Evolutionary conservation across 2,888 invertebrate genomes (phyloP).

Genomic region (Phyllotreta cruciferae): DNA sequence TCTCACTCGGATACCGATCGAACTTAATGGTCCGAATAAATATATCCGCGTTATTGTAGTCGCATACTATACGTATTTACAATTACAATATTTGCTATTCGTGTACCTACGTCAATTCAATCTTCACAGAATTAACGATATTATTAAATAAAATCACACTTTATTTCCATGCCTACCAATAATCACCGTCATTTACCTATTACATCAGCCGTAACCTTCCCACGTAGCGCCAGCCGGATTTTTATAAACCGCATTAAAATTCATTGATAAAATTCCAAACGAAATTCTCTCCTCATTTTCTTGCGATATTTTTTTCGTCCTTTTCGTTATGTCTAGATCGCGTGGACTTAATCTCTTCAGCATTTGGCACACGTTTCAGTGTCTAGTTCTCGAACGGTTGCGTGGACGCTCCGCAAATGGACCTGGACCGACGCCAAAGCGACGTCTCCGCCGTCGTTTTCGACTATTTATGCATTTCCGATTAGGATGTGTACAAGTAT

Average conservation of each 20-base stretch:
- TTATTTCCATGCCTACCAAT: no score
- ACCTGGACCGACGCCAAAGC: slow-evolving; percentile 48
- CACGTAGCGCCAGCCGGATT: neutral
- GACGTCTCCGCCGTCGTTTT: slow-evolving; percentile 44
- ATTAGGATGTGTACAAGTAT: slow-evolving; percentile 26
- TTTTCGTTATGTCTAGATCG: slow-evolving; percentile 27
- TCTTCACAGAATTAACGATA: no score
- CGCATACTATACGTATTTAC: no score
- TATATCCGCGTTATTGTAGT: neutral
- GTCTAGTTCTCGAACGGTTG: slow-evolving; percentile 46
- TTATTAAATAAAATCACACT: neutral
- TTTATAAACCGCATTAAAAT: slow-evolving; percentile 13
- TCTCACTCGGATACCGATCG: slow-evolving; percentile 7
- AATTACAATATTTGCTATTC: neutral
- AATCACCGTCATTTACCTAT: no score
- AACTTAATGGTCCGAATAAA: slow-evolving; percentile 13
- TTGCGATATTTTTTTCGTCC: neutral
- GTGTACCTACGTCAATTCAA: neutral
- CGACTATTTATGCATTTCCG: slow-evolving; percentile 47
- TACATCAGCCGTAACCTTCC: no score
- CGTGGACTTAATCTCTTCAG: slow-evolving; percentile 30
- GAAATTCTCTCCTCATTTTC: slow-evolving; percentile 8
- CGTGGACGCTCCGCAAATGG: slow-evolving; percentile 44
- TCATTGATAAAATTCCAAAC: slow-evolving; percentile 24
- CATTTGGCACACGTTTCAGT: slow-evolving; percentile 47